Base-by-base conservation (phyloP, 2,888 invertebrate genomes). In the Caradrina kadenii region DNA sequence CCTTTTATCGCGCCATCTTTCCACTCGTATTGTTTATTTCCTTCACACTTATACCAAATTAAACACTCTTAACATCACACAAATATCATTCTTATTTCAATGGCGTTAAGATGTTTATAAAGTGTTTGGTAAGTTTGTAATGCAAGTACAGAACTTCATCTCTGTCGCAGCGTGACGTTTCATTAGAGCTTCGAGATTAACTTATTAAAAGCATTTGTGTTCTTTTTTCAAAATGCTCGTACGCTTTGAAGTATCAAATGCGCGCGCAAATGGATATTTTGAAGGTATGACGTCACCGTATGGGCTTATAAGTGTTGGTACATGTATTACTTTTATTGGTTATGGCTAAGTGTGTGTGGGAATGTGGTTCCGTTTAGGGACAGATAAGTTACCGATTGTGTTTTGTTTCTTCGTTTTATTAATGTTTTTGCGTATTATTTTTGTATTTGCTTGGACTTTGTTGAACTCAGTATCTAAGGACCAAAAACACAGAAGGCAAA, bases 131-230 rank as follows among this genome's bases (percentile, higher is more conserved):
- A 64, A 65, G 4, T 71, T 76, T 79, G 82, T 83, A 79, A 69
- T 64, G 62, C 67, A 48, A 59, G 73, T 76, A 75, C 68, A 71
- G 79, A 83, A 81, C 84, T 86, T 80, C 81, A 82, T 90, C 89
- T 89, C 81, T 88, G 90, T 91, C 92, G 82, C 91, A 75, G 85
- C 86, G 86, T 92, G 92, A 92, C 92, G 89, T 92, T 93, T 92
- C 92, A 93, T 94, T 92, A 93, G 87, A 89, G 89, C 85, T 87
- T 84, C 70, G 80, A 90, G 93, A 93, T 93, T 93, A 93, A 93
- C 92, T 93, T 93, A 93, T 93, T 92, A 90, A 90, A 88, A 75
- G 84, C 79, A 87, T 83, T 86, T 78, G 76, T 80, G 80, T 83
- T 79, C 82, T 79, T 86, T 66, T 84, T 87, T 76, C 77, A 79